Base-by-base conservation (phyloP, 1,140 invertebrate genomes). In the Diabrotica undecimpunctata region DNA sequence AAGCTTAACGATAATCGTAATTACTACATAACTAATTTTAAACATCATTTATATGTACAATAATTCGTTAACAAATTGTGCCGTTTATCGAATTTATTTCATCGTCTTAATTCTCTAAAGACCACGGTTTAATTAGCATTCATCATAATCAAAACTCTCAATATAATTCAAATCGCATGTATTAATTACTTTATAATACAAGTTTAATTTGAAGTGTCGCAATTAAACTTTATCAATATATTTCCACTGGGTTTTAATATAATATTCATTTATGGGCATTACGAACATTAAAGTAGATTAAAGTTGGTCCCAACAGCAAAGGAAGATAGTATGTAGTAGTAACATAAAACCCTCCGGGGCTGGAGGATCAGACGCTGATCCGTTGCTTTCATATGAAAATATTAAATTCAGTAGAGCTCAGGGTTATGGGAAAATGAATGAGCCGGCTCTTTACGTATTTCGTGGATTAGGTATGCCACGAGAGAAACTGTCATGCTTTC, bases 351-450 rank as follows among this genome's bases (percentile, higher is more conserved):
- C 58, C 58, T 60, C 39, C 25, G 41, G 39, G 58, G 58, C 36
- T 11, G 25, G 11, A 46, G 55, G 55, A 60, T 60, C 58, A 60
- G 38, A 50, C 38, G 37, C 39, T 60, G 58, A 60, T 60, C 58
- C 58, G 37, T 60, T 60, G 58, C 58, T 50, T 60, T 60, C 58
- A 60, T 60, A 60, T 60, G 58, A 60, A 60, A 60, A 60, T 60
- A 50, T 51, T 51, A 60, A 51, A 60, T 60, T 60, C 13, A 25
- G 12, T 35, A 51, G 10, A 36, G 41, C 58, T 50, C 36, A 25
- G 58, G 10, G 39, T 51, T 60, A 60, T 35, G 13, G 39, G 58
- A 25, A 60, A 60, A 60, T 60, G 58, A 60, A 60, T 60, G 41
- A 50, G 58, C 11, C 11, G 41, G 58, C 58, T 60, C 58, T n/a